phyloP scores from a whole-genome alignment of 2,888 invertebrate species.

The Phyllotreta cruciferae region DNA sequence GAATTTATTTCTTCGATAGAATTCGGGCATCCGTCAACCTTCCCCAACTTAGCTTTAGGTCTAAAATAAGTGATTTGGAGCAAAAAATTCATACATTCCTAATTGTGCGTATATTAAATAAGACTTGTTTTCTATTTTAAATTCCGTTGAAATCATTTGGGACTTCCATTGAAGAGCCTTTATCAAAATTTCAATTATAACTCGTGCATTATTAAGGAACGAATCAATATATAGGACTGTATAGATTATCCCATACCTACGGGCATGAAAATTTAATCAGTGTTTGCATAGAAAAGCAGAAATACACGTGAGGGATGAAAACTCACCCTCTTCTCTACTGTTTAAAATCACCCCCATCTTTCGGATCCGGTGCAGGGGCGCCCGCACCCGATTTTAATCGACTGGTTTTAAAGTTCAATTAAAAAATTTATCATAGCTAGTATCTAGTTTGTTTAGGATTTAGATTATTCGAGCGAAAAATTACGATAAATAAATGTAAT shows the following conservation, averaged over 20 bases:
- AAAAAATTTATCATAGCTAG: neutral
- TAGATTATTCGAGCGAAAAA: too few species aligned
- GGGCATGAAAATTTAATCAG: conserved; percentile 55
- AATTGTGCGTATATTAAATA: too few species aligned
- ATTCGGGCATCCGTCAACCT: too few species aligned
- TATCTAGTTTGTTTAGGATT: too few species aligned
- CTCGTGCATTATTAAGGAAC: conserved; percentile 48
- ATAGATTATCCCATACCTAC: conserved; percentile 53
- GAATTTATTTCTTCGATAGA: too few species aligned
- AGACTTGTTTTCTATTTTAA: too few species aligned
- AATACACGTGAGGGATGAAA: conserved; percentile 49
- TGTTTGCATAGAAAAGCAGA: conserved; percentile 54
- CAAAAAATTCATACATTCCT: too few species aligned
- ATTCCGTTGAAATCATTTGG: too few species aligned
- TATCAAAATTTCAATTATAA: conserved; percentile 49
- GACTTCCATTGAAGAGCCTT: conserved; percentile 2
- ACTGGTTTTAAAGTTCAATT: neutral
- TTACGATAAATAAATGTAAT: too few species aligned
- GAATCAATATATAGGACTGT: conserved; percentile 49
- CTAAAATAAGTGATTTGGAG: too few species aligned
- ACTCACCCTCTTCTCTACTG: conserved; percentile 45
- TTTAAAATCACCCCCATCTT: conserved; percentile 36
- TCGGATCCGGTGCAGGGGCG: neutral
- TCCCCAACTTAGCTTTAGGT: too few species aligned
- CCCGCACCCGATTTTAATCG: neutral